phyloP scores from a whole-genome alignment of 2,797 vertebrate genomes.

The Clamator glandarius region DNA sequence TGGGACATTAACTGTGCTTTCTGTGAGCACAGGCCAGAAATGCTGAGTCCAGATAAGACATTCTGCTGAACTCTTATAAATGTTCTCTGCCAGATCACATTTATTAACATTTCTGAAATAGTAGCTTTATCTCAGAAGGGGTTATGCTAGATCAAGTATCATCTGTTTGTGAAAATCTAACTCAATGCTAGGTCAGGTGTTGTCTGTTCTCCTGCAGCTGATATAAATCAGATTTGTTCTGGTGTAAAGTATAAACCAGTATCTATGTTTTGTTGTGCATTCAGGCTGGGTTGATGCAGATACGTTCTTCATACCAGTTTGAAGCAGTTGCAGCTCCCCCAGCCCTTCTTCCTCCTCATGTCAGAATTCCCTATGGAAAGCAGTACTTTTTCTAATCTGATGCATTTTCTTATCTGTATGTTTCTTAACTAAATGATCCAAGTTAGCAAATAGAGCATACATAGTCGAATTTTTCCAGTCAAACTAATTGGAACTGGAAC shows the following conservation, averaged over 20 bases:
- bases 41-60: neutral
- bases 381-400: neutral
- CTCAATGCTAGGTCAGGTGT: neutral
- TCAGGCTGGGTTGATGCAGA: neutral
- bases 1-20: neutral
- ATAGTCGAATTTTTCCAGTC: neutral
- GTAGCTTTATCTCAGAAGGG: neutral
- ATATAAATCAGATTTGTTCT: neutral
- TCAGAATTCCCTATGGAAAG: neutral
- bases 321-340: neutral
- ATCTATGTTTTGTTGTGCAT: neutral
- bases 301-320: neutral
- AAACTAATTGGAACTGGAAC: neutral
- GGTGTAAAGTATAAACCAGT: neutral
- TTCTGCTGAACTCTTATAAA: constrained; percentile 12
- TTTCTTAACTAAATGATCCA: neutral
- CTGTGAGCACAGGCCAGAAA: neutral
- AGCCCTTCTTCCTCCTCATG: neutral
- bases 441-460: neutral
- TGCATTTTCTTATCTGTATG: neutral
- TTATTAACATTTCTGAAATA: neutral
- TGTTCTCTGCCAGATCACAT: constrained; percentile 15
- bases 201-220: neutral
- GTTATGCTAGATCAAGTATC: constrained; percentile 4
- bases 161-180: neutral